Conservation (phyloP, 2,113 vertebrate genomes). For the Neogale vison region DNA sequence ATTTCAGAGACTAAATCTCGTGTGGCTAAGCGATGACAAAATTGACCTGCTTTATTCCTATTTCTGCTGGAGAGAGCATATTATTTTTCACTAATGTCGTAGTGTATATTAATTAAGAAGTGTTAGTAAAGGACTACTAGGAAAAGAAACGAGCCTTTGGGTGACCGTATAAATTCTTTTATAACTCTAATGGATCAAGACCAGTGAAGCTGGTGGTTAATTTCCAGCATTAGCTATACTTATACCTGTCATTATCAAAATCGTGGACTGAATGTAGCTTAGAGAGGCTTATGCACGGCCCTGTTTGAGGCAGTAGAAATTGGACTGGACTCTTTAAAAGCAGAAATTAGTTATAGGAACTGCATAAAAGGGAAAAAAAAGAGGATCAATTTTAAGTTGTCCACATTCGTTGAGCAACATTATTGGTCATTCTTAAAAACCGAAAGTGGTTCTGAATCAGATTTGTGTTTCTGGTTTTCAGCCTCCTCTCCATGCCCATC, state of each 20-base stretch:
- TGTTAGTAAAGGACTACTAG: conserved; percentile 42
- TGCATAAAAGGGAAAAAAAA: background rate
- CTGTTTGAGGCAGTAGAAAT: conserved; percentile 33
- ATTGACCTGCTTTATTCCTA: conserved; percentile 7
- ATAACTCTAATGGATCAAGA: conserved; percentile 13
- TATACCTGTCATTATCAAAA: conserved; percentile 28
- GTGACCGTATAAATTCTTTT: conserved; percentile 24
- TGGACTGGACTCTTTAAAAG: conserved; percentile 40
- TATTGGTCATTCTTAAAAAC: background rate
- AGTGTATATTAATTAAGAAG: conserved; percentile 58
- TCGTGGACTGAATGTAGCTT: background rate
- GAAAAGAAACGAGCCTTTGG: conserved; percentile 49
- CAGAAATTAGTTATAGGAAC: conserved; percentile 39
- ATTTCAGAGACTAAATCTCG: conserved; percentile 40
- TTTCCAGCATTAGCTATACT: conserved; percentile 32
- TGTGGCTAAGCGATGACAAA: background rate
- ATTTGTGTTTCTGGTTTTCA: background rate
- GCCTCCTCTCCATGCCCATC: background rate
- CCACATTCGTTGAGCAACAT: background rate
- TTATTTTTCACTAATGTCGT: conserved; percentile 54
- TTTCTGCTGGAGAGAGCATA: conserved; percentile 16
- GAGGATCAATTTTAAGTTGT: background rate
- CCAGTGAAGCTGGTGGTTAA: background rate
- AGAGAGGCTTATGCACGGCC: background rate
- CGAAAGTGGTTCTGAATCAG: background rate